Evolutionary conservation across 2,888 invertebrate species (phyloP), one percentile per base, ranked within the genome.

Genomic region (Calliphora vomitoria): DNA sequence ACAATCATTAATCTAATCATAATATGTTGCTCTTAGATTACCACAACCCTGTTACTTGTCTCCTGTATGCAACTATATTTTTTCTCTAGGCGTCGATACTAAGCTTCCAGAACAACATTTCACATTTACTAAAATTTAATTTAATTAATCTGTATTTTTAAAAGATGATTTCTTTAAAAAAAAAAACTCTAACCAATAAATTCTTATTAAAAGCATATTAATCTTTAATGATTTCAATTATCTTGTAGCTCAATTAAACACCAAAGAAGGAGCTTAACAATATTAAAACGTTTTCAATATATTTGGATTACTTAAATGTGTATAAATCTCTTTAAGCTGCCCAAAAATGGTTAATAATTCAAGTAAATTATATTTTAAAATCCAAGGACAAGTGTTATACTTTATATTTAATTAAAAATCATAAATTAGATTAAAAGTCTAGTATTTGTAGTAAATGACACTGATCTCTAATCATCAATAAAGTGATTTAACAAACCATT

Each of bases 221-320:
- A 25, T 13, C 25, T 13, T 25, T 58, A 4, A 58, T 20, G 6
- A 58, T 58, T 53, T 18, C 1, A n/a, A 53, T 53, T 25, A 10
- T 20, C 11, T 25, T 4, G 20, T 25, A 11, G 4, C 5, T 58
- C 11, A 58, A 58, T 58, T 25, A 50, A 60, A 35, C 6, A 31
- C 78, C 35, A 41, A 38, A 71, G 15, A 47, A 31, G 20, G 31
- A 18, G 13, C 20, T 47, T 41, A 38, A 47, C 31, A 44, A 20
- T 8, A 10, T 25, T 4, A 31, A 69, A 69, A 2, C 25, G 4
- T n/a, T 8, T 50, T 31, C 47, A 69, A 69, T 50, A 71, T 35
- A 71, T 38, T 53, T 50, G 31, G 68, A n/a, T 69, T n/a, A n/a
- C n/a, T n/a, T 69, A 50, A 31, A 69, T 68, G 8, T 68, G 13